Percentiles rank a stretch among this genome's conserved stretches.
Evolutionary conservation across 2,888 invertebrate species (phyloP).

Genomic region (Electrophaes corylata): DNA sequence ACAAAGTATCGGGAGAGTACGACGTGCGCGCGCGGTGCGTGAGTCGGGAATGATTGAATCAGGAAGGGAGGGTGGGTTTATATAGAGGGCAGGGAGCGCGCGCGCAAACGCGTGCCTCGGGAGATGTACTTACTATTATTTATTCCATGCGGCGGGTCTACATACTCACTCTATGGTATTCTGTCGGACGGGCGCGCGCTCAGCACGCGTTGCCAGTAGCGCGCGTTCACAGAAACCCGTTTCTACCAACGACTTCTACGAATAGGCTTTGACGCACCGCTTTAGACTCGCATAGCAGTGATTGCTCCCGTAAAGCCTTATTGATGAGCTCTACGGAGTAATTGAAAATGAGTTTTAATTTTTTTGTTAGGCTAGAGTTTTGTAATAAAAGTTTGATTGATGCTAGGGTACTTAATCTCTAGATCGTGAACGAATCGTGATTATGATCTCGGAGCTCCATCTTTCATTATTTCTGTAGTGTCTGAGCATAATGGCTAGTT

Average conservation of each 20-base stretch:
- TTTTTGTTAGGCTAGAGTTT: slow-evolving; percentile 31
- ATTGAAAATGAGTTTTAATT: slow-evolving; percentile 43
- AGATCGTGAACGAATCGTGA: slow-evolving; percentile 25
- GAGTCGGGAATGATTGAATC: slow-evolving; percentile 77
- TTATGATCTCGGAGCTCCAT: slow-evolving; percentile 26
- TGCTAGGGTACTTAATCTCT: slow-evolving; percentile 25
- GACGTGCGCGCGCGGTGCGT: slow-evolving; percentile 70
- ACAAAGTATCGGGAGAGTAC: slow-evolving; percentile 60
- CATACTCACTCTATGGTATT: slow-evolving; percentile 17
- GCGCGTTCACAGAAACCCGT: slow-evolving; percentile 76
- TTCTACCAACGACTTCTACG: slow-evolving; percentile 76
- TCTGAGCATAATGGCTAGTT: slow-evolving; percentile 5
- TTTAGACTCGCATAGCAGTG: slow-evolving; percentile 38
- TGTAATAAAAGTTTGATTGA: slow-evolving; percentile 38
- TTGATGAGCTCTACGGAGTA: slow-evolving; percentile 53
- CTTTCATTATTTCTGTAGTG: slow-evolving; percentile 15
- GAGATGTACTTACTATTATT: slow-evolving; percentile 29
- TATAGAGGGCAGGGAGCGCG: slow-evolving; percentile 67
- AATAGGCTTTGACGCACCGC: slow-evolving; percentile 78
- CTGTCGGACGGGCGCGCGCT: slow-evolving; percentile 56
- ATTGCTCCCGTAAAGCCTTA: slow-evolving; percentile 63
- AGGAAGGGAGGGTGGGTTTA: slow-evolving; percentile 73
- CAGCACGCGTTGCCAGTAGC: slow-evolving; percentile 71
- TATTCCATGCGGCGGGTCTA: slow-evolving; percentile 38
- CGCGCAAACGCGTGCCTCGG: slow-evolving; percentile 51